Evolutionary conservation across 1,140 invertebrate species (phyloP).

Genomic region (Vanessa tameamea): DNA sequence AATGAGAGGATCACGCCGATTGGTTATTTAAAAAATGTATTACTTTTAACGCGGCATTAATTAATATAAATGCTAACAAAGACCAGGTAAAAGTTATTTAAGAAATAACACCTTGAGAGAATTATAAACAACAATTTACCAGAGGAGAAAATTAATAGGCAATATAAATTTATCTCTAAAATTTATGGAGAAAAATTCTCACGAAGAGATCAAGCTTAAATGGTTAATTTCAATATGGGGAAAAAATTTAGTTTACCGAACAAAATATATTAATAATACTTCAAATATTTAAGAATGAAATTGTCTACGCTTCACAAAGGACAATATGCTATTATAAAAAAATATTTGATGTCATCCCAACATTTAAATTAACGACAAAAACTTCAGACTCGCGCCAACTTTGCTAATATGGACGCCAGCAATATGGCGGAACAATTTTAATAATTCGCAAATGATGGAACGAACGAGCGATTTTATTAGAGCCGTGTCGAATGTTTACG

Average conservation of each 20-base stretch:
- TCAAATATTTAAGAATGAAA: conserved; percentile 1
- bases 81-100: no score
- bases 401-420: conserved; percentile 55
- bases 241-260: neutral
- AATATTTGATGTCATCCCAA: conserved; percentile 49
- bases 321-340: conserved; percentile 32
- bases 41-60: no score
- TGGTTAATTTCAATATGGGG: neutral
- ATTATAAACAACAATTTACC: no score
- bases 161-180: neutral
- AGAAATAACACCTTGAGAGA: no score
- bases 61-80: no score
- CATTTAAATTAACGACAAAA: conserved; percentile 53
- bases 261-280: neutral
- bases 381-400: conserved; percentile 49
- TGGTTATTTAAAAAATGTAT: no score
- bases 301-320: neutral
- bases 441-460: conserved; percentile 54
- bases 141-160: no score
- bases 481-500: conserved; percentile 49
- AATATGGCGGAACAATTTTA: conserved; percentile 63
- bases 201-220: neutral
- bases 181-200: neutral
- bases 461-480: conserved; percentile 53
- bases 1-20: no score